A percentile compares a stretch with the other conserved stretches of the same genome.
phyloP scores from a whole-genome alignment of 2,888 invertebrate genomes.

The Ophioninae sp. region DNA sequence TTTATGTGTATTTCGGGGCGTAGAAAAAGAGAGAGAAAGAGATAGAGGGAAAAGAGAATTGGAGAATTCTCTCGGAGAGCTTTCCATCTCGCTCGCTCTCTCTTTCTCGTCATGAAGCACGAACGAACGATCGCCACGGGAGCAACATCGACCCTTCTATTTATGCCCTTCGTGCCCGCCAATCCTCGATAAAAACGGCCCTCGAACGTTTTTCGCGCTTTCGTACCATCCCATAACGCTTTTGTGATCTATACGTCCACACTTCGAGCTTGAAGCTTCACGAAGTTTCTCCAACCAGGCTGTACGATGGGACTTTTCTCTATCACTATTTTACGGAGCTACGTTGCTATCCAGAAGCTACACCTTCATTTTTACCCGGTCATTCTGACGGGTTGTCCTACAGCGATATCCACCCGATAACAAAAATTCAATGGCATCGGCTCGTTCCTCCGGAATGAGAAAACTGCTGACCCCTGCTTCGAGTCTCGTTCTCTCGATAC shows the following conservation, averaged over 20 bases:
- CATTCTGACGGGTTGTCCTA: conserved; percentile 32
- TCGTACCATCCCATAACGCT: conserved; percentile 52
- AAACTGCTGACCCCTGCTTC: conserved; percentile 56
- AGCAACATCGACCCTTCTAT: conserved; percentile 70
- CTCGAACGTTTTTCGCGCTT: conserved; percentile 56
- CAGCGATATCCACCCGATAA: conserved; percentile 5
- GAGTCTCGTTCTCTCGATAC: conserved; percentile 37
- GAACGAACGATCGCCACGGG: conserved; percentile 75
- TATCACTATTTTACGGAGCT: conserved; percentile 29
- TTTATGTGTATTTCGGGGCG: conserved; percentile 39
- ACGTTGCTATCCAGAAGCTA: conserved; percentile 24
- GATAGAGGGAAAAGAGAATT: conserved; percentile 36
- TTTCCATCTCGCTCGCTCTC: conserved; percentile 55
- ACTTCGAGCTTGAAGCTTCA: conserved; percentile 37
- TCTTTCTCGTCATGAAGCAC: conserved; percentile 65
- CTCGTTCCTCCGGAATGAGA: conserved; percentile 31
- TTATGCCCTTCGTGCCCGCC: conserved; percentile 66
- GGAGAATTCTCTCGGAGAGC: conserved; percentile 60
- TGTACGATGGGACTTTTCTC: not conserved
- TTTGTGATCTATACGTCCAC: conserved; percentile 45
- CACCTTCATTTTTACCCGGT: conserved; percentile 47
- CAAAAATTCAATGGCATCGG: conserved; percentile 46
- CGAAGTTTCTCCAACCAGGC: conserved; percentile 24
- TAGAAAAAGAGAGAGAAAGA: conserved; percentile 21
- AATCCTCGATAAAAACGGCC: conserved; percentile 65